Percentiles rank a stretch among this genome's conserved stretches.
Evolutionary conservation across 2,797 vertebrate species (phyloP).

Genomic region (Melanotaenia nigrans): DNA sequence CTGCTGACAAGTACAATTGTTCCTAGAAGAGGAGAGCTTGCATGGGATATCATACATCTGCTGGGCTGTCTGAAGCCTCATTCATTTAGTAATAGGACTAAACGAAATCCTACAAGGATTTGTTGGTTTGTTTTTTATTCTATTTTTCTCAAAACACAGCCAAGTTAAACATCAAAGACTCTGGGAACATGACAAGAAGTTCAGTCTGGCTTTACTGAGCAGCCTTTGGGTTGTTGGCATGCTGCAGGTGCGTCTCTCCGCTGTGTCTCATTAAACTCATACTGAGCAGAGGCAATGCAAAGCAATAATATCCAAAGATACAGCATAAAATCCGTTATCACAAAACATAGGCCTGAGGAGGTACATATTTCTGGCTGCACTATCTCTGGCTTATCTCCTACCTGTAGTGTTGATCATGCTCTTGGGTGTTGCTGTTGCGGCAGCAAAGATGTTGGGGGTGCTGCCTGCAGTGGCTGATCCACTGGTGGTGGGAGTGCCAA

Average conservation of each 20-base stretch:
- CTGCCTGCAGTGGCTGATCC: conserved; percentile 88
- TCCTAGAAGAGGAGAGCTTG: not conserved
- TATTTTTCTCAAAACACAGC: not conserved
- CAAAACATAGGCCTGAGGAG: not conserved
- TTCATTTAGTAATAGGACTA: conserved; percentile 11
- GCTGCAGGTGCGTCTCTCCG: conserved; percentile 19
- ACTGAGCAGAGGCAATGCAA: not conserved
- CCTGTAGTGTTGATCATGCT: conserved; percentile 99
- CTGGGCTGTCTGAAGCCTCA: not conserved
- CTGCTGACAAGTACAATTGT: not conserved
- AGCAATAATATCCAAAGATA: not conserved
- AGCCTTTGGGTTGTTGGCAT: conserved; percentile 23
- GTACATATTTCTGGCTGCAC: not conserved
- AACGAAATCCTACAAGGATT: conserved; percentile 18
- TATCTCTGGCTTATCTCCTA: conserved; percentile 61
- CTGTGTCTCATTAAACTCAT: conserved; percentile 8
- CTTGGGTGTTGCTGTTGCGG: conserved; percentile 95
- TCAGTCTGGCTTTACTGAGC: conserved; percentile 13
- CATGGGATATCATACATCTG: not conserved
- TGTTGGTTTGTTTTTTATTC: conserved; percentile 19
- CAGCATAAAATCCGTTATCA: not conserved
- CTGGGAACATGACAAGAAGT: conserved; percentile 22
- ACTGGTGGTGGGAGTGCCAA: conserved; percentile 89
- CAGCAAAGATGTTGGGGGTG: conserved; percentile 96
- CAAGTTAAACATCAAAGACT: conserved; percentile 11